Base-by-base conservation (phyloP, 2,888 invertebrate species). In the Malthinus flaveolus region DNA sequence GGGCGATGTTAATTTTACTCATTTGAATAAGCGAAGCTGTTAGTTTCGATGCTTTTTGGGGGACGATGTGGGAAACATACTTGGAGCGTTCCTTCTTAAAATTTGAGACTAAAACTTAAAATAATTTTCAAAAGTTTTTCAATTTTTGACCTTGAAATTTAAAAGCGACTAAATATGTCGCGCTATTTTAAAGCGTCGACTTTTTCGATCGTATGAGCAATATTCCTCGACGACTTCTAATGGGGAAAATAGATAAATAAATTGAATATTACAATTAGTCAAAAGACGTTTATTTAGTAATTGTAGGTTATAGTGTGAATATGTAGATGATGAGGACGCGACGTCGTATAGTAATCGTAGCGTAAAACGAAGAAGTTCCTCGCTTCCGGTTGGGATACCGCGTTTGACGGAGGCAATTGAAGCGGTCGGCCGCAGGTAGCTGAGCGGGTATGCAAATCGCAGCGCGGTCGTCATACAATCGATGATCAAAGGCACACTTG, bases 321-420 rank as follows among this genome's bases (percentile, higher is more conserved):
- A 72, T 72, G 70, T 68, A 72, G 70, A 72, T 72, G 68, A 64
- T 67, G 68, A 68, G 68, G 69, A 65, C 66, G 55, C 66, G 62
- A 67, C 67, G 64, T 64, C n/a, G n/a, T n/a, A n/a, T n/a, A 62
- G 68, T 62, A 59, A 56, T 62, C 61, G 66, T 64, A 62, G 64
- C 65, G 66, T 63, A 67, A 69, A 68, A 68, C 67, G 65, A 55
- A 68, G 67, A 68, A 71, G 67, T 70, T 71, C 66, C 70, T 69
- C 68, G 68, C 69, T 71, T 71, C 70, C 70, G 71, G 66, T 64
- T 64, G 67, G 66, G 49, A 60, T 63, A 65, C 49, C 66, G 60
- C 61, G 66, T 70, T 70, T 71, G 67, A 66, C 66, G 63, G 63
- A 63, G 67, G 65, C 68, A 68, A 68, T 66, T 67, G 68, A 61